A percentile compares a stretch with the other conserved stretches of the same genome.
Conservation (phyloP, 2,888 invertebrate species). For the Steinernema hermaphroditum region DNA sequence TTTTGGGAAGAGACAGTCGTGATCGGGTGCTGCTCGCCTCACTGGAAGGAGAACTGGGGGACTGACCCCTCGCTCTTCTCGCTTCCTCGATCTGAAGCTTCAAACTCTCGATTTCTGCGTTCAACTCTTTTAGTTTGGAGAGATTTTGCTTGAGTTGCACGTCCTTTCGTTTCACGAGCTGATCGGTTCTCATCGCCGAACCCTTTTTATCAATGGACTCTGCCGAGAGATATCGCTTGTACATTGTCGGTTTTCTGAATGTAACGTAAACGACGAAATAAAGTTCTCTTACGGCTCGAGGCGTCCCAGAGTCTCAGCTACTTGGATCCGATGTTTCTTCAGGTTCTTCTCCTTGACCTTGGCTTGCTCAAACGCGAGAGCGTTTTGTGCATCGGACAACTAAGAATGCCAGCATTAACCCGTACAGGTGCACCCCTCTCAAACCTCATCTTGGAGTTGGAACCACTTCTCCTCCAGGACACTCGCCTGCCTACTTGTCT, state of each 20-base stretch:
- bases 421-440: neutral
- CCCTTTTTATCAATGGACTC: neutral
- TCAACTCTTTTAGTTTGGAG: neutral
- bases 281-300: neutral
- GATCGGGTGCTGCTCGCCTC: conserved; percentile 1
- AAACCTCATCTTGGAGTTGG: neutral
- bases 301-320: neutral
- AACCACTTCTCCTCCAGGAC: neutral
- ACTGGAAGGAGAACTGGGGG: neutral
- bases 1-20: neutral
- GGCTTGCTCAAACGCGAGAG: neutral
- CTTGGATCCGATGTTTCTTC: neutral
- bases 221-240: conserved; percentile 5
- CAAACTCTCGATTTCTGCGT: neutral
- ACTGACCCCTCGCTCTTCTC: neutral
- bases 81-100: conserved; percentile 3
- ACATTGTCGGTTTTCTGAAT: conserved; percentile 1
- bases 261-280: neutral
- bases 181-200: neutral
- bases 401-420: neutral
- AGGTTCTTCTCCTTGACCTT: neutral
- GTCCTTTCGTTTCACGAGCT: neutral
- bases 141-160: neutral
- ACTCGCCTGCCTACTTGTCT: neutral
- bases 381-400: conserved; percentile 7